Base-by-base conservation (phyloP, 1,140 invertebrate genomes). In the Lordiphosa mommai region DNA sequence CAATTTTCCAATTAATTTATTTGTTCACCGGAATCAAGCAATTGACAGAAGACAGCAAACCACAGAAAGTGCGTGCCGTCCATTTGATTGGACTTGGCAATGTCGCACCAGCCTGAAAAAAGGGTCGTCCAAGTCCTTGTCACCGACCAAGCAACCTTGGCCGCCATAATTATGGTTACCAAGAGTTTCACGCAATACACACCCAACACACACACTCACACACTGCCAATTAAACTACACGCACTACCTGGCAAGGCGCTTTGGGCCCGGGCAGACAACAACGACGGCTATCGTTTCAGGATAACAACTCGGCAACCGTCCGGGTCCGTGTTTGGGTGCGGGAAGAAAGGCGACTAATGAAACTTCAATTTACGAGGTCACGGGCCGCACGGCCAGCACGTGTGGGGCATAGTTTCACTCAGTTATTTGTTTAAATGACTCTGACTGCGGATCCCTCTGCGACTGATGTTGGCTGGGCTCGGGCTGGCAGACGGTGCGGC, bases 311-410 rank as follows among this genome's bases (percentile, higher is more conserved):
- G 33, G 17, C 13, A 36, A 30, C 33, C 41, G 51, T 41, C 44
- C 38, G 38, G 49, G 13, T 20, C 14, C 20, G 36, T 23, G 30
- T 30, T 29, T 9, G 41, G 38, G 23, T 16, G 10, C 33, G 10
- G 30, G 20, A 30, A 13, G 30, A 12, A 8, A 32, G 20, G 36
- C 58, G 48, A 64, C 77, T 80, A 80, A 80, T 80, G 77, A 80
- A 80, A 80, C 76, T 80, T 80, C 76, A 82, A 82, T 82, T 82
- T 84, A 82, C 76, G 76, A 82, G 76, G 76, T 82, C 76, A 84
- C 72, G 76, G 76, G 71, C 71, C 53, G 58, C 72, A 74, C 67
- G 74, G 49, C 74, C 76, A 61, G 76, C 76, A 80, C 74, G 74
- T 80, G 74, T 80, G 76, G 66, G 72, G 71, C 76, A 84, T 84